Percentiles rank a stretch among this genome's conserved stretches.
Evolutionary conservation across 1,140 invertebrate species (phyloP).

Genomic region (Neodiprion virginianus): DNA sequence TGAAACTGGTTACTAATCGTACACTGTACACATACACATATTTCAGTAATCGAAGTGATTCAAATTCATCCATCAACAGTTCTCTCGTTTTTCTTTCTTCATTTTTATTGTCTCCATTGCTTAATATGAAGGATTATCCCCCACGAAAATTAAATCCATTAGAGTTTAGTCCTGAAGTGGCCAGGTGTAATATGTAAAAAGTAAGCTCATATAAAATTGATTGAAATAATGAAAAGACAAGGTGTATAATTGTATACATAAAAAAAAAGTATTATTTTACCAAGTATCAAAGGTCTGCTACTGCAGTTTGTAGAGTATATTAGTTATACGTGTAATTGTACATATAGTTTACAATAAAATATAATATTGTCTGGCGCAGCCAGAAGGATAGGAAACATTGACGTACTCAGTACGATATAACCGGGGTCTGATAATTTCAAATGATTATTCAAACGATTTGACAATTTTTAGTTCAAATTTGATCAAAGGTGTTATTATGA

Average conservation of each 20-base stretch:
- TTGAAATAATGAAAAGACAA: background rate
- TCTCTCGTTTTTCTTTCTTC: constrained; percentile 29
- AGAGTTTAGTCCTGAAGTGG: background rate
- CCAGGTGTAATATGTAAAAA: background rate
- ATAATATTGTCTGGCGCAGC: background rate
- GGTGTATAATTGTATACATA: background rate
- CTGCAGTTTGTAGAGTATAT: background rate
- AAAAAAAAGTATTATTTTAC: background rate
- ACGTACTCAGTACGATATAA: background rate
- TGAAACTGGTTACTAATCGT: constrained; percentile 40
- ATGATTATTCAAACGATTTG: no score
- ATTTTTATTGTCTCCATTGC: constrained; percentile 60
- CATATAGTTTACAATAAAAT: background rate
- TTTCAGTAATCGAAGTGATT: constrained; percentile 35
- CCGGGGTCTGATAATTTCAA: no score
- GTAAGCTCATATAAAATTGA: background rate
- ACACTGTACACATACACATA: constrained; percentile 21
- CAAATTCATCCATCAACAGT: constrained; percentile 21
- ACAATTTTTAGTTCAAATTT: no score
- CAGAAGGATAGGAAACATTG: constrained; percentile 1
- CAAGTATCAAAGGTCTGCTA: background rate
- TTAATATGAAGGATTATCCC: constrained; percentile 53
- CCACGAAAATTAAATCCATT: constrained; percentile 20
- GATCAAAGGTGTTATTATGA: no score
- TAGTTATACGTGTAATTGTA: background rate